Percentiles rank a stretch among this genome's conserved stretches.
Conservation (phyloP, 2,113 vertebrate species). For the Cyanistes caeruleus region DNA sequence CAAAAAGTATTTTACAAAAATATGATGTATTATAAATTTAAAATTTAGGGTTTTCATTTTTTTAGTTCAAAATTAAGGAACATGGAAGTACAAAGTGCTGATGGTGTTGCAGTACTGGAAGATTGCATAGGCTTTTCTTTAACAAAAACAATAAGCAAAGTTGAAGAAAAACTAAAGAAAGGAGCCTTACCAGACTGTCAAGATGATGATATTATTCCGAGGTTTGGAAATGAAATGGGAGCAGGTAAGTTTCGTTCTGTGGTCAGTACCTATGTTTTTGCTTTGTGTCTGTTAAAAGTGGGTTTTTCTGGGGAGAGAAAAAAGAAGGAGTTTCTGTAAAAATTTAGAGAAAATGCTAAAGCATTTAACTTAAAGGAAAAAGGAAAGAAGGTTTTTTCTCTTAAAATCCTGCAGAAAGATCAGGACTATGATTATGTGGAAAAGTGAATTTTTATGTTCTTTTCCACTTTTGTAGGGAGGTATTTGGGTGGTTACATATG, state of each 20-base stretch:
- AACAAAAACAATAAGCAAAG: slow-evolving; percentile 79
- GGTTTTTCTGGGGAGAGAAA: neutral
- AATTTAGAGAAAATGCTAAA: neutral
- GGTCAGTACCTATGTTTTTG: neutral
- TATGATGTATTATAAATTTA: neutral
- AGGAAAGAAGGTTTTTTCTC: neutral
- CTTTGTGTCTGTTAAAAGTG: neutral
- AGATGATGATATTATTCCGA: slow-evolving; percentile 75
- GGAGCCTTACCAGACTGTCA: slow-evolving; percentile 49
- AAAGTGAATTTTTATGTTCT: neutral
- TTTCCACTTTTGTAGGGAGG: neutral
- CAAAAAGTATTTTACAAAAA: neutral
- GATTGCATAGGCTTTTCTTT: slow-evolving; percentile 80
- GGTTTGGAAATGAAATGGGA: slow-evolving; percentile 76
- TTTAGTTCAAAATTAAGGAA: slow-evolving; percentile 73
- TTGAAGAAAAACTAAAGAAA: slow-evolving; percentile 82
- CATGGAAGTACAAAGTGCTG: slow-evolving; percentile 24
- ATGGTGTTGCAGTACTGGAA: slow-evolving; percentile 74
- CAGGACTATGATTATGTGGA: neutral
- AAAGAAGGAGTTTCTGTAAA: neutral
- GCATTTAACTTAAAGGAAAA: neutral
- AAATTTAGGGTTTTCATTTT: neutral
- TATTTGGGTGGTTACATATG: neutral
- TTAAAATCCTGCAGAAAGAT: neutral
- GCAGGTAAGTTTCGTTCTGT: slow-evolving; percentile 76